Percentiles rank a stretch among this genome's conserved stretches.
Evolutionary conservation across 2,888 invertebrate genomes (phyloP).

Genomic region (Platycheirus albimanus): DNA sequence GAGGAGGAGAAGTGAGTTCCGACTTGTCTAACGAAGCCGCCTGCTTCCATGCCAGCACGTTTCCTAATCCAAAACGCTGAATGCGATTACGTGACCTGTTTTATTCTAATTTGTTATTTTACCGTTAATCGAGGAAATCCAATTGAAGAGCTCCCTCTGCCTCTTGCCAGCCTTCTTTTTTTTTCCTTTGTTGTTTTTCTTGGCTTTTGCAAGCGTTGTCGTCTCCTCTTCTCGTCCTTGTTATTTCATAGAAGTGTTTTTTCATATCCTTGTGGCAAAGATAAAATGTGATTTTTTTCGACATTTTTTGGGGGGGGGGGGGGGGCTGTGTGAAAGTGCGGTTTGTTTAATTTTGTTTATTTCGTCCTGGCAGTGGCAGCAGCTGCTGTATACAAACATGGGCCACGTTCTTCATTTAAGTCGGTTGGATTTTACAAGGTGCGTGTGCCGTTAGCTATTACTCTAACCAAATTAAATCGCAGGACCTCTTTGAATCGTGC

Average conservation of each 20-base stretch:
- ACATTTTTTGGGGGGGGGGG: neutral
- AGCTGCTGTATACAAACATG: neutral
- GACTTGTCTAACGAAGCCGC: conserved; percentile 37
- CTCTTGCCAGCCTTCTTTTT: no score
- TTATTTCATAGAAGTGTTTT: neutral
- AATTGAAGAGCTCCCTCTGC: conserved; percentile 5
- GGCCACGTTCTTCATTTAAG: conserved; percentile 33
- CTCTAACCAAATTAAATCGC: conserved; percentile 38
- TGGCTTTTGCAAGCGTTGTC: neutral
- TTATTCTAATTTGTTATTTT: conserved; percentile 62
- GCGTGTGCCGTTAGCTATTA: no score
- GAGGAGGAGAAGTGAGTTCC: conserved; percentile 1
- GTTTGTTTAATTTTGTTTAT: conserved; percentile 38
- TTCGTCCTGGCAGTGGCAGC: conserved; percentile 14
- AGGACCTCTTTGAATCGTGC: conserved; percentile 11
- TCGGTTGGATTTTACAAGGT: neutral
- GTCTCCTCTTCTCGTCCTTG: conserved; percentile 19
- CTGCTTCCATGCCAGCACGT: conserved; percentile 52
- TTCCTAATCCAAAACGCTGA: conserved; percentile 53
- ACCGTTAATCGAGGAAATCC: conserved; percentile 51
- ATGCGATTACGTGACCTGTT: conserved; percentile 70
- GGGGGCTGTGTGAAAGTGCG: conserved; percentile 6
- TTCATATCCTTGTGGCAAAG: conserved; percentile 2
- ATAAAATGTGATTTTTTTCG: conserved; percentile 2
- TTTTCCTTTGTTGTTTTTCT: no score